phyloP scores from a whole-genome alignment of 2,797 vertebrate species.

The Schizopygopsis pylzovi region DNA sequence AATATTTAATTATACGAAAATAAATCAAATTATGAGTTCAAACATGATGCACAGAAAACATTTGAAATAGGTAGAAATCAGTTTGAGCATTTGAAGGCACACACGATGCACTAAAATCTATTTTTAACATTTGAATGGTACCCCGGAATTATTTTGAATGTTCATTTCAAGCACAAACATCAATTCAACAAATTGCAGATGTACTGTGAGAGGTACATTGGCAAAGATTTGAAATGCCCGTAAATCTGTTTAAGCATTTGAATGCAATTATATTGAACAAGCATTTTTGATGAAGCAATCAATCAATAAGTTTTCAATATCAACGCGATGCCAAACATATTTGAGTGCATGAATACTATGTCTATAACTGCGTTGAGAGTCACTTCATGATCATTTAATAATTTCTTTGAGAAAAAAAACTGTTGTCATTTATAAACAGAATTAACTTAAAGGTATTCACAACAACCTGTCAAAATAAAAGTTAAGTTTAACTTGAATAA shows the following conservation, averaged over 20 bases:
- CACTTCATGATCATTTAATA: no score
- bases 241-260: neutral
- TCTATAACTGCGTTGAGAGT: no score
- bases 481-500: no score
- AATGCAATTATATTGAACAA: neutral
- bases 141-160: neutral
- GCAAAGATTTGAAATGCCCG: no score
- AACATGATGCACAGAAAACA: neutral
- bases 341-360: no score
- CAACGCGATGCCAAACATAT: no score
- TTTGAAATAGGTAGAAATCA: neutral
- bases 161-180: neutral
- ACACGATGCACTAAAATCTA: neutral
- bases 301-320: no score
- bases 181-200: neutral
- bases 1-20: neutral
- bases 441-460: no score
- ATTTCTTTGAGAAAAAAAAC: no score
- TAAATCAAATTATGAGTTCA: neutral
- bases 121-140: neutral
- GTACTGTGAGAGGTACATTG: neutral
- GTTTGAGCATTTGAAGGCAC: neutral
- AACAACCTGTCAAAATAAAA: no score
- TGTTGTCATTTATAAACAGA: no score
- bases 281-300: no score